Base-by-base conservation (phyloP, 1,140 invertebrate genomes). In the Tetramorium alpestre region DNA sequence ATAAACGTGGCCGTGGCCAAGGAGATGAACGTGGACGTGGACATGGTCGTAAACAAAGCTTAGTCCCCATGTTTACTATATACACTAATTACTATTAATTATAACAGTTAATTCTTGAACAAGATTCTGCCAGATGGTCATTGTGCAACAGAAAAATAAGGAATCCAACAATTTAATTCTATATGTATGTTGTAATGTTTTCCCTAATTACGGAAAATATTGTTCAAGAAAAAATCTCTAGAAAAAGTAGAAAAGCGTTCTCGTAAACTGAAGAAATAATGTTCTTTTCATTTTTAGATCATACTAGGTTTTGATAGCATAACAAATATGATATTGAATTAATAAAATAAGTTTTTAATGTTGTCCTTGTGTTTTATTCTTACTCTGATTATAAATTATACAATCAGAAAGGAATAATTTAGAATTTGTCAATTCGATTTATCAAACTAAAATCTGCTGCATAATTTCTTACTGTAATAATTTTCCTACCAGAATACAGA, bases 301-400 rank as follows among this genome's bases (percentile, higher is more conserved):
- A 18, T 25, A 33, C 38, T 82, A 60, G 77, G 58, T 88, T 65
- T 88, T 80, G 18, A 51, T 49, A n/a, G n/a, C n/a, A 6, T 13
- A 3, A 58, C 58, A 54, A 38, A n/a, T 67, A 38, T 67, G 11
- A 41, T 58, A 67, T 85, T 76, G 3, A n/a, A 60, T n/a, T 75
- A 73, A 62, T 84, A 10, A 86, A 70, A 33, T 62, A 25, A 65
- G 56, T 81, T 65, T 73, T 13, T 70, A 49, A 65, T 78, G 18
- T 67, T 78, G 41, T 67, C 22, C 33, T 33, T 33, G 33, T 44
- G 6, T 51, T 16, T 49, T 47, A 75, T 51, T 75, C 18, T 3
- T 65, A 58, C 3, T 28, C 2, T 25, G 64, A 64, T 77, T 28
- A 62, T 28, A 60, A 85, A 70, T 62, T 73, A 67, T 85, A 54